A percentile compares a stretch with the other conserved stretches of the same genome.
Evolutionary conservation across 2,113 vertebrate species (phyloP).

Genomic region (Vombatus ursinus): DNA sequence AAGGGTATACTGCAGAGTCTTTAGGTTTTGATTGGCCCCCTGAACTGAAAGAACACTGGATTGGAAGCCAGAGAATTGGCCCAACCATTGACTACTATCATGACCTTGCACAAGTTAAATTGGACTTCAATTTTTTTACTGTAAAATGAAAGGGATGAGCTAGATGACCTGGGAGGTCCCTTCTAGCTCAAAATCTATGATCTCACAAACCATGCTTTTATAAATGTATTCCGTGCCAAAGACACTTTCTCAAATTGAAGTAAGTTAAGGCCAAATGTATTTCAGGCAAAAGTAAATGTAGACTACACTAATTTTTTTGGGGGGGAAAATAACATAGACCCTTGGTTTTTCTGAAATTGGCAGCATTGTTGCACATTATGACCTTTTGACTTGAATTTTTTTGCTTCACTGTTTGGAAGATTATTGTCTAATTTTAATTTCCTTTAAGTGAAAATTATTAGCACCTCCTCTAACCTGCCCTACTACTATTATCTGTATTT

Average conservation of each 20-base stretch:
- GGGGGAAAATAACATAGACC: not conserved
- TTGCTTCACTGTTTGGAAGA: not conserved
- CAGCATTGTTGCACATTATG: not conserved
- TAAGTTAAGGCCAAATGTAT: not conserved
- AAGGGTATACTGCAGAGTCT: not conserved
- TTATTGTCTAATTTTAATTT: not conserved
- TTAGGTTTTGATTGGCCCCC: not conserved
- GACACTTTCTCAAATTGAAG: fast-evolving
- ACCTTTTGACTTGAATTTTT: not conserved
- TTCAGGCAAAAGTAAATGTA: not conserved
- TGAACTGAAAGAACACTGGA: not conserved
- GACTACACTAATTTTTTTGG: not conserved
- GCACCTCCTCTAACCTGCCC: not conserved
- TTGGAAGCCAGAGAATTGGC: not conserved
- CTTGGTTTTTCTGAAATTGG: not conserved
- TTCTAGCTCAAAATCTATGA: not conserved
- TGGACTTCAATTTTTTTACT: not conserved
- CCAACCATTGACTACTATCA: not conserved
- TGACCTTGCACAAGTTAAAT: not conserved
- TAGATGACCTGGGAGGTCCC: too few relatives aligned
- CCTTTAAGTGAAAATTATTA: not conserved
- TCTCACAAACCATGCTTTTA: not conserved
- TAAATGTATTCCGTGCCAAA: not conserved
- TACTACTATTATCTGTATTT: not conserved
- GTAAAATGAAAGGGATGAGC: not conserved